Evolutionary conservation across 2,797 vertebrate genomes (phyloP), one percentile per base, ranked within the genome.

Genomic region (Acanthopagrus latus): DNA sequence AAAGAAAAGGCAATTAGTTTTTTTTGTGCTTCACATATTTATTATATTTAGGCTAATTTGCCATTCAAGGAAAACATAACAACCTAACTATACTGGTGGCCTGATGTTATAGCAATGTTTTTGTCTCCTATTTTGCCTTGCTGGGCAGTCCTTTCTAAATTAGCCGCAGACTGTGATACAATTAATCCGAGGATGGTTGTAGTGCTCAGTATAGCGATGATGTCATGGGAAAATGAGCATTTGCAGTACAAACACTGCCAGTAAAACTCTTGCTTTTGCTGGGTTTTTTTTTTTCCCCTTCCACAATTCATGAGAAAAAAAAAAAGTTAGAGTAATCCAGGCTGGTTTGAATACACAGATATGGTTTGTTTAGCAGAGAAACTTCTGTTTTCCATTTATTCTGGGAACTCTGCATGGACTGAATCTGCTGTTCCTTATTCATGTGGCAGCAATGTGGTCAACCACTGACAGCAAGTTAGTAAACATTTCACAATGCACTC

Each of bases 381-480:
- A 76, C 55, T 75, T 76, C 21, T 66, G 67, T 67, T 80, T 83
- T 64, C 5, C 12, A 80, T 87, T 85, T 64, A 78, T 70, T 82
- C 58, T 2, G 44, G 29, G 73, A 85, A 78, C 4, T 1, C 50
- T n/a, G 60, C 51, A 52, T 41, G 68, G 7, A 58, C 43, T 12
- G 64, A 75, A 85, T 86, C 70, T 78, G 41, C 71, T 85, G 63
- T 67, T 84, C 83, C 65, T 79, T 63, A 77, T 86, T 85, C 65
- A 76, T 74, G 67, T 52, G 21, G 62, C 51, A 33, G 54, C 56
- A 70, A 77, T 70, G 79, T 80, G 70, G 79, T 82, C 55, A 81
- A 74, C 65, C 57, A 62, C 75, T 69, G 68, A 85, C 73, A 79
- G 71, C 69, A 52, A 86, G 78, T 86, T 63, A 83, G 82, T 62